Percentiles rank a stretch among this genome's conserved stretches.
Evolutionary conservation across 2,797 vertebrate genomes (phyloP).

Genomic region (Eleutherodactylus coqui): DNA sequence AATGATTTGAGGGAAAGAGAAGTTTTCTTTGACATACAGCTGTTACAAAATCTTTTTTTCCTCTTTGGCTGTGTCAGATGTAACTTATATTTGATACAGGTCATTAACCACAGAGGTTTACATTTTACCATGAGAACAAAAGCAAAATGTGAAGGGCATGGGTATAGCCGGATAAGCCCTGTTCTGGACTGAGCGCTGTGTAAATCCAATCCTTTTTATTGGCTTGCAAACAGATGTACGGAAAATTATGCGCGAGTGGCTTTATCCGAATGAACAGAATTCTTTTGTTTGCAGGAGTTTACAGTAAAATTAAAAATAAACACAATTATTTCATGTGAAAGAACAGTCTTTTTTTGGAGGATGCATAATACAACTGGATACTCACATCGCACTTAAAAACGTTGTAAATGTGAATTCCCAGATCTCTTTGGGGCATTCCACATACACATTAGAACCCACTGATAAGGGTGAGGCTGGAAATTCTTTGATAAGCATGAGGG

Average conservation of each 20-base stretch:
- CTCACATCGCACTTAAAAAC: neutral
- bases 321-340: neutral
- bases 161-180: slow-evolving; percentile 40
- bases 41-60: slow-evolving; percentile 45
- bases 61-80: slow-evolving; percentile 54
- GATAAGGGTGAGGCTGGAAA: too few relatives aligned
- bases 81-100: slow-evolving; percentile 62
- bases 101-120: slow-evolving; percentile 61
- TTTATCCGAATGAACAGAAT: slow-evolving; percentile 35
- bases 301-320: slow-evolving; percentile 24
- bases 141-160: slow-evolving; percentile 57
- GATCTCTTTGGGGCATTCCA: neutral
- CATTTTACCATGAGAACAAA: slow-evolving; percentile 58
- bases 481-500: too few relatives aligned
- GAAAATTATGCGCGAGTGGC: slow-evolving; percentile 46
- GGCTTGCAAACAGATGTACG: slow-evolving; percentile 49
- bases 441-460: too few relatives aligned
- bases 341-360: neutral
- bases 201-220: slow-evolving; percentile 53
- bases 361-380: neutral
- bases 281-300: slow-evolving; percentile 14
- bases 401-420: neutral
- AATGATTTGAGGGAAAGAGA: neutral
- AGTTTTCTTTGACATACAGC: slow-evolving; percentile 55
- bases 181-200: slow-evolving; percentile 10